Percentiles rank a stretch among this genome's conserved stretches.
Evolutionary conservation across 2,888 invertebrate genomes (phyloP).

Genomic region (Caenorhabditis afra): DNA sequence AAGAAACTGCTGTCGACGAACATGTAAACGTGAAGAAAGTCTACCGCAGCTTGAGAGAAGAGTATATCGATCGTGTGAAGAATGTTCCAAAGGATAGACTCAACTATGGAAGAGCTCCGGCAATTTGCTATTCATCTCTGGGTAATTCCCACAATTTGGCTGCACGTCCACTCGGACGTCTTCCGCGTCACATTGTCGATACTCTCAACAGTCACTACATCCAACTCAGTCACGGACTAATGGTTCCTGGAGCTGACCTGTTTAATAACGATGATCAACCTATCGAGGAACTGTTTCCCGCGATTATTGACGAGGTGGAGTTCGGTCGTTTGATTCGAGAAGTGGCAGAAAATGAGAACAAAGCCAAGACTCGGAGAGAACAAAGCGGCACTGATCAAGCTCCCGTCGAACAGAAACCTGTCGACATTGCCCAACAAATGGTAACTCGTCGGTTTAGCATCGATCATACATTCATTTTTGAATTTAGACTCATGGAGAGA

Average conservation of each 20-base stretch:
- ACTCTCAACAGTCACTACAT: constrained; percentile 36
- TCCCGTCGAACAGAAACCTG: no score
- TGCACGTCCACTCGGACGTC: constrained; percentile 28
- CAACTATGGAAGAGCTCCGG: not conserved
- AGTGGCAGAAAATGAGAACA: constrained; percentile 18
- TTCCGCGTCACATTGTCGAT: constrained; percentile 36
- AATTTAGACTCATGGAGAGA: constrained; percentile 41
- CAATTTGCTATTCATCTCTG: constrained; percentile 29
- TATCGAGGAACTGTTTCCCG: constrained; percentile 14
- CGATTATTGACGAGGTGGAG: constrained; percentile 23
- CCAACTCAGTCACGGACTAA: constrained; percentile 15
- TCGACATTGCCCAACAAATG: no score
- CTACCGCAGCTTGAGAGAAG: not conserved
- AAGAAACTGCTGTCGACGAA: not conserved
- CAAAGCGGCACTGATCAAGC: no score
- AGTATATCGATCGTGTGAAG: not conserved
- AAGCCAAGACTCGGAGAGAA: not conserved
- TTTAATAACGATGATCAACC: constrained; percentile 34
- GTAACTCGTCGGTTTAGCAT: no score
- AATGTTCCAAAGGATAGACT: not conserved
- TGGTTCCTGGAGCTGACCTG: constrained; percentile 33
- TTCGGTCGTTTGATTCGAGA: constrained; percentile 16
- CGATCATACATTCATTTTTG: no score
- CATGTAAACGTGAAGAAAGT: not conserved
- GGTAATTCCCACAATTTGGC: no score